These are phyloP conservation scores for Tupiocoris notatus DNA, from an alignment of 2,888 invertebrate genomes.

Conservation along the genomic window DNA sequence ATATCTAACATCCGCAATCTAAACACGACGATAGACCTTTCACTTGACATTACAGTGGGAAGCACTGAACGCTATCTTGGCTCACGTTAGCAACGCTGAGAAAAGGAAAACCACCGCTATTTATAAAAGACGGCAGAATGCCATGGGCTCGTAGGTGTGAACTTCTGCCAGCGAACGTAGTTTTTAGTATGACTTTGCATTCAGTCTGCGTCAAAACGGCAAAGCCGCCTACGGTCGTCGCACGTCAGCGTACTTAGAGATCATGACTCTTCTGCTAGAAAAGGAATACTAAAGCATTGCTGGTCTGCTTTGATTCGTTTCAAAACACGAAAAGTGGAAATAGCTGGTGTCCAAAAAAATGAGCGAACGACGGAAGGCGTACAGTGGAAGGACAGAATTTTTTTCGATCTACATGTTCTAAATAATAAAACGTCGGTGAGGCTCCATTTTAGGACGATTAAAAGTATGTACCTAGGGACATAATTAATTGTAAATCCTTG, in stretches of 20 bases:
- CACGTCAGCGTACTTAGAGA: neutral
- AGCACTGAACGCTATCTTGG: neutral
- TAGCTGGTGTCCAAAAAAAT: too few species aligned
- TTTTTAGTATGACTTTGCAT: constrained; percentile 17
- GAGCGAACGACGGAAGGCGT: too few species aligned
- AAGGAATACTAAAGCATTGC: neutral
- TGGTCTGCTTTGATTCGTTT: neutral
- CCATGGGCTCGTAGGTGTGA: constrained; percentile 5
- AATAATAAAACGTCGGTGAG: too few species aligned
- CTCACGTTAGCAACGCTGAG: neutral
- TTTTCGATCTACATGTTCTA: too few species aligned
- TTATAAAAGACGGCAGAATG: constrained; percentile 21
- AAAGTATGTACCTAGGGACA: too few species aligned
- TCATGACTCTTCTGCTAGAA: neutral
- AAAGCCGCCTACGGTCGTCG: neutral
- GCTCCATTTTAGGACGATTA: too few species aligned
- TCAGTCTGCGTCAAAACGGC: constrained; percentile 15
- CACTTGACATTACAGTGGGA: neutral
- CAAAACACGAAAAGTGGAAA: neutral
- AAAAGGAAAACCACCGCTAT: constrained; percentile 13
- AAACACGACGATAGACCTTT: too few species aligned
- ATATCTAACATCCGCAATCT: too few species aligned
- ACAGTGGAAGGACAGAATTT: too few species aligned
- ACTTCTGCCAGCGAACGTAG: neutral
- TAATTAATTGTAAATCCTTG: too few species aligned